Percentiles rank a stretch among this genome's conserved stretches.
phyloP scores from a whole-genome alignment of 2,113 vertebrate species.

The Nannospalax galili region DNA sequence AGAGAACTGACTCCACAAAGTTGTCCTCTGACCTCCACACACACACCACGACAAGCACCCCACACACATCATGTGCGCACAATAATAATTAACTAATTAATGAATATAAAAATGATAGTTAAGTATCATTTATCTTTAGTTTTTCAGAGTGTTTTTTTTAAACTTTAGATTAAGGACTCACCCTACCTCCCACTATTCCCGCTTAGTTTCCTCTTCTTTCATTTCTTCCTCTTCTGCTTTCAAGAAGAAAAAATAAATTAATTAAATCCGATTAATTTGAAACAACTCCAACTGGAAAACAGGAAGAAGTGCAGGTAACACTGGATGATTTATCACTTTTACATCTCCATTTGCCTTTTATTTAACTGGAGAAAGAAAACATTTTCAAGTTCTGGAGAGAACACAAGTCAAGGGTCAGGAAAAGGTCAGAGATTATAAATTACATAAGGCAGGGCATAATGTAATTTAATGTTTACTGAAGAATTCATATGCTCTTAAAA shows the following conservation, averaged over 20 bases:
- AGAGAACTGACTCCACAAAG: background rate
- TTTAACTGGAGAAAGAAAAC: background rate
- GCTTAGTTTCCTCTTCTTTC: background rate
- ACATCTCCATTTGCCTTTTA: background rate
- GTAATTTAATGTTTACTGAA: constrained; percentile 31
- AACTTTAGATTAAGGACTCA: background rate
- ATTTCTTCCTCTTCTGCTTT: constrained; percentile 17
- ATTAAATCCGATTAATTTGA: background rate
- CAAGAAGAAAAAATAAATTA: constrained; percentile 17
- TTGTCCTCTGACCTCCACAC: background rate
- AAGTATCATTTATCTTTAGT: background rate
- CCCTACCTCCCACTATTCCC: background rate
- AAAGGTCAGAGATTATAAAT: constrained; percentile 32
- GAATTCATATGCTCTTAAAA: constrained; percentile 36
- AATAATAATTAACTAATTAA: background rate
- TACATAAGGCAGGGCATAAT: background rate
- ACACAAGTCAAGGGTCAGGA: constrained; percentile 27
- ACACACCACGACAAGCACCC: background rate
- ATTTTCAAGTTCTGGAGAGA: constrained; percentile 23
- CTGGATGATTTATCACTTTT: background rate
- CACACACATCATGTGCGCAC: background rate
- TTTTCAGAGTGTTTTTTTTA: background rate
- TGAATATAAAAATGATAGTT: background rate
- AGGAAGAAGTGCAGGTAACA: background rate
- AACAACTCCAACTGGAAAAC: background rate